Percentiles rank a stretch among this genome's conserved stretches.
These are phyloP conservation scores for Tribolium madens DNA, from an alignment of 1,140 invertebrate genomes.

Conservation along the genomic window DNA sequence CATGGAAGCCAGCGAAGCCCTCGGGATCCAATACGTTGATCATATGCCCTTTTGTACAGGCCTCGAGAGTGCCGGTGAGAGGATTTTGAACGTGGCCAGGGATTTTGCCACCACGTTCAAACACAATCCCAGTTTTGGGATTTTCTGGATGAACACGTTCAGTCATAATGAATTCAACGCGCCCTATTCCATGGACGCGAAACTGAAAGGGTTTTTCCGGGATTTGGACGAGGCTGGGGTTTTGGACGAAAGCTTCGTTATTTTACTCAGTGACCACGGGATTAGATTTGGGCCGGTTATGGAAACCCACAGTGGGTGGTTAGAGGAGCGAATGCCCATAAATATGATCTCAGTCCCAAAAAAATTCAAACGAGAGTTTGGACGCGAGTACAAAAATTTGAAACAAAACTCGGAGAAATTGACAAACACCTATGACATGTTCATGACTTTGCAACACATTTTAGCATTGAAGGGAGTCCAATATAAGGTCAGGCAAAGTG, in stretches of 20 bases:
- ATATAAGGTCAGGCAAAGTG: background rate
- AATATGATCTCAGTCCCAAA: constrained; percentile 79
- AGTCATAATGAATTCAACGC: constrained; percentile 77
- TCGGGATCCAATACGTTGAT: constrained; percentile 63
- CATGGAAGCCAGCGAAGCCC: constrained; percentile 70
- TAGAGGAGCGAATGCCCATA: constrained; percentile 87
- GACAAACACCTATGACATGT: constrained; percentile 81
- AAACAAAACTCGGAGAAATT: constrained; percentile 74
- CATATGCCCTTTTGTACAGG: constrained; percentile 69
- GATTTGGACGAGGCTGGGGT: constrained; percentile 62
- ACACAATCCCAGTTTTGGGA: constrained; percentile 72
- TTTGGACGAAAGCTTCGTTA: constrained; percentile 71
- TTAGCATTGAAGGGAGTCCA: background rate
- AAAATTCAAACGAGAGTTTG: constrained; percentile 72
- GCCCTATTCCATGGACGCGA: constrained; percentile 70
- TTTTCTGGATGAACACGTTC: constrained; percentile 79
- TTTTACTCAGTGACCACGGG: constrained; percentile 90
- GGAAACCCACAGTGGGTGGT: constrained; percentile 79
- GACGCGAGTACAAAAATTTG: constrained; percentile 72
- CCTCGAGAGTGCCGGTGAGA: constrained; percentile 69
- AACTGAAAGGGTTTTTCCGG: constrained; percentile 68
- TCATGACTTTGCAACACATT: constrained; percentile 72
- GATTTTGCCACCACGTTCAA: constrained; percentile 73
- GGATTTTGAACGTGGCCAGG: constrained; percentile 71
- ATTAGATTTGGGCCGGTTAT: constrained; percentile 82